These are phyloP conservation scores for Cerceris rybyensis DNA, from an alignment of 2,888 invertebrate species.

Conservation along the genomic window DNA sequence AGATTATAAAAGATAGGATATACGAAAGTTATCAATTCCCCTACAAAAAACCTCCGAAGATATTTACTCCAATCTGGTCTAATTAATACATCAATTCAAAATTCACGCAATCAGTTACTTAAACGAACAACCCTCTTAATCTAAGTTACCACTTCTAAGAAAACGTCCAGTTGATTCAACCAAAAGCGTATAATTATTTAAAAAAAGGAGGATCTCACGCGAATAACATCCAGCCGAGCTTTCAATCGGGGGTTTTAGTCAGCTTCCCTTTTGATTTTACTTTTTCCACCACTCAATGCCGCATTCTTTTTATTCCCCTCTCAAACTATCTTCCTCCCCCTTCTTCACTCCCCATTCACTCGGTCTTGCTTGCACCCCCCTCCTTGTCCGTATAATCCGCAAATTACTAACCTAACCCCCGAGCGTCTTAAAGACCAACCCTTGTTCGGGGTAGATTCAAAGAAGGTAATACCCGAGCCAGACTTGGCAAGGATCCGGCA, in stretches of 20 bases:
- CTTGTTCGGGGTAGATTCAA: conserved; percentile 74
- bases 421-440: conserved; percentile 74
- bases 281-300: conserved; percentile 22
- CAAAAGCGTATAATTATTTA: too few species aligned
- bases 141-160: neutral
- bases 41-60: too few species aligned
- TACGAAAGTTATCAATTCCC: too few species aligned
- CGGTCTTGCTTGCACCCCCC: conserved; percentile 34
- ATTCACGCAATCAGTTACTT: neutral
- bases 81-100: neutral
- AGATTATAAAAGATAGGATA: too few species aligned
- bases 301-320: conserved; percentile 16
- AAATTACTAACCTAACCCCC: conserved; percentile 76
- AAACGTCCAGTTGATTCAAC: too few species aligned
- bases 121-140: neutral
- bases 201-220: too few species aligned
- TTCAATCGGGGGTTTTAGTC: neutral
- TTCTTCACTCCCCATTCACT: conserved; percentile 12
- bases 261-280: conserved; percentile 28
- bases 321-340: conserved; percentile 7
- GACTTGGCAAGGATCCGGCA: conserved; percentile 66
- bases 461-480: conserved; percentile 69
- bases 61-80: too few species aligned
- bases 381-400: conserved; percentile 73
- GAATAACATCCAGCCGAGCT: too few species aligned